phyloP scores from a whole-genome alignment of 2,113 vertebrate genomes.

The Sinocyclocheilus maitianheensis region DNA sequence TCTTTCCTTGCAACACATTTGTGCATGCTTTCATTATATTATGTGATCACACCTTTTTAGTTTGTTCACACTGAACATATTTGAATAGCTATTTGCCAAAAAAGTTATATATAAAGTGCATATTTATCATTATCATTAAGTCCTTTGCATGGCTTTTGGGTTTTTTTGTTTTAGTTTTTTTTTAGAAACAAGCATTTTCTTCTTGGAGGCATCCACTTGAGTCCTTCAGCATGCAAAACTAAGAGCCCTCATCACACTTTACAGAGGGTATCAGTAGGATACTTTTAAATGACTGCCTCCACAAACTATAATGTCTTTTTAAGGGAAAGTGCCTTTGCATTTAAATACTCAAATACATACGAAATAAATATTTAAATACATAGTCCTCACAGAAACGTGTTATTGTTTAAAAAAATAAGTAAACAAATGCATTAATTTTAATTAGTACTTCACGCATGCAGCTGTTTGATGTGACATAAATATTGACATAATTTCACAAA shows the following conservation, averaged over 20 bases:
- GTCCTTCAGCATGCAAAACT: constrained; percentile 50
- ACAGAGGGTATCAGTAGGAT: constrained; percentile 55
- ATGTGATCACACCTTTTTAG: background rate
- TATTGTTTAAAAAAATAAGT: background rate
- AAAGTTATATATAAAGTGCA: background rate
- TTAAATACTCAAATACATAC: constrained; percentile 48
- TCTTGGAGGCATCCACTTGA: background rate
- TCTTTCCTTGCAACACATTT: constrained; percentile 15
- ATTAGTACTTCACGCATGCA: background rate
- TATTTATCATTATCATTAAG: background rate
- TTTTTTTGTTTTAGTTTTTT: background rate
- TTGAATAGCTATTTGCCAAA: background rate
- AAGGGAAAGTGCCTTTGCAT: constrained; percentile 43
- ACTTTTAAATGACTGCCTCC: constrained; percentile 57
- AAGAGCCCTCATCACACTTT: constrained; percentile 47
- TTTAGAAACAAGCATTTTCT: background rate
- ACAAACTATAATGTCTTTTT: constrained; percentile 60
- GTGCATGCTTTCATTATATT: constrained; percentile 25
- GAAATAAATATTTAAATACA: too few species aligned
- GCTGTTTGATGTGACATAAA: background rate
- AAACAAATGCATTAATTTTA: background rate
- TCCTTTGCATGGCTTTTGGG: background rate
- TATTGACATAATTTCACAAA: background rate
- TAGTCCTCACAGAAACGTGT: background rate
- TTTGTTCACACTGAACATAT: background rate